These are phyloP conservation scores for Apotomis turbidana DNA, from an alignment of 2,888 invertebrate species.

Conservation along the genomic window DNA sequence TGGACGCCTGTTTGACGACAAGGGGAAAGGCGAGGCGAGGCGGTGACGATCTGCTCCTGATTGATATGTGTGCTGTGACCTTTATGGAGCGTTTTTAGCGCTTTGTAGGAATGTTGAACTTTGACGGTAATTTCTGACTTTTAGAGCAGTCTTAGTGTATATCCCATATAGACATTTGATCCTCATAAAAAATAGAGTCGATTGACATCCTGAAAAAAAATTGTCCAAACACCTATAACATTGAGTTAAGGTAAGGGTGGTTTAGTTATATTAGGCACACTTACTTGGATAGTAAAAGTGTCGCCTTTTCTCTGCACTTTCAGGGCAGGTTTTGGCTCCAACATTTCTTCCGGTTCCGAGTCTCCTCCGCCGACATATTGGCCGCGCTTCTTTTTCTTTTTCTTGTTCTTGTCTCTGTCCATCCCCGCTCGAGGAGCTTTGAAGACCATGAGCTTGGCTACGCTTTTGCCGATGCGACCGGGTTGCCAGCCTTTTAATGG, in stretches of 20 bases:
- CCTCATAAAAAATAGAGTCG: no score
- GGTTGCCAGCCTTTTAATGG: slow-evolving; percentile 83
- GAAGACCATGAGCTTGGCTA: slow-evolving; percentile 75
- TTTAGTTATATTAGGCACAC: slow-evolving; percentile 5
- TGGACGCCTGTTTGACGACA: no score
- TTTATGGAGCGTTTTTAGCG: no score
- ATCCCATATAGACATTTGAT: no score
- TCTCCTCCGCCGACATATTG: slow-evolving; percentile 66
- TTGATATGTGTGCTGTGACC: no score
- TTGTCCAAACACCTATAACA: no score
- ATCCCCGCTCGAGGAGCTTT: slow-evolving; percentile 68
- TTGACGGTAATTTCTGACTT: no score
- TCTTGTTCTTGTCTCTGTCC: slow-evolving; percentile 71
- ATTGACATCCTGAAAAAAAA: no score
- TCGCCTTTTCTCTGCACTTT: slow-evolving; percentile 87
- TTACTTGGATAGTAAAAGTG: slow-evolving; percentile 84
- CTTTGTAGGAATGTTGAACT: no score
- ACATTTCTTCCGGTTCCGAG: slow-evolving; percentile 73
- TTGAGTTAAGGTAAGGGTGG: background rate
- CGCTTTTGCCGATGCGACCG: slow-evolving; percentile 81
- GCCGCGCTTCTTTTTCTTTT: slow-evolving; percentile 61
- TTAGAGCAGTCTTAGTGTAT: no score
- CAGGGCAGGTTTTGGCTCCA: slow-evolving; percentile 85
- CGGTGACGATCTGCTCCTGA: no score
- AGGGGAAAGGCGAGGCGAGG: no score